Conservation (phyloP, 2,888 invertebrate species). For the Pachycephus smyrnensis region DNA sequence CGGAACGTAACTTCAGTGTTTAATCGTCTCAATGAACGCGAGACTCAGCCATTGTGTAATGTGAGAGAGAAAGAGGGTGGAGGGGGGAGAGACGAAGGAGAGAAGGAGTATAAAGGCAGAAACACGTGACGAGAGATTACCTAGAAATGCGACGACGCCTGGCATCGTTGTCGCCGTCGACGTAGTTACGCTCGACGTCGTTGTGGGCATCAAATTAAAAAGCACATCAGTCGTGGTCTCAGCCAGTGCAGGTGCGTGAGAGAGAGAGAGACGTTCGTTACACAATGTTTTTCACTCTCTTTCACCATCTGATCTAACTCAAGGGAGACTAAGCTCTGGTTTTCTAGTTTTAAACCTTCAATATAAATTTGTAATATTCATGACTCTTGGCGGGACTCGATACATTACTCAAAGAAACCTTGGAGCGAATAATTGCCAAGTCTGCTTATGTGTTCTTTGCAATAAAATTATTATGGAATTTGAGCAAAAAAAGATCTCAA, state of each 20-base stretch:
- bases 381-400: neutral
- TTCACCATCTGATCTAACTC: neutral
- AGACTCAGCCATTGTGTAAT: neutral
- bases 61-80: neutral
- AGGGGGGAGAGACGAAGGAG: neutral
- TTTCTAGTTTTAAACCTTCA: neutral
- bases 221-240: neutral
- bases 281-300: neutral
- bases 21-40: constrained; percentile 4
- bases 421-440: neutral
- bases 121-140: constrained; percentile 1
- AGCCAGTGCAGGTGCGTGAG: neutral
- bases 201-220: neutral
- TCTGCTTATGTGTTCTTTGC: neutral
- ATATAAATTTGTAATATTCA: neutral
- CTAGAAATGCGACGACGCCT: neutral
- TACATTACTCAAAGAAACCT: neutral
- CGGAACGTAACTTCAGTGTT: neutral
- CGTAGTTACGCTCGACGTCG: too few relatives aligned
- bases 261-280: neutral
- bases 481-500: neutral
- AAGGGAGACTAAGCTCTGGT: neutral
- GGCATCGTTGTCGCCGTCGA: neutral
- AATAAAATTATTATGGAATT: neutral
- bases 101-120: neutral